These are phyloP conservation scores for Muntiacus reevesi DNA, from an alignment of 2,113 vertebrate genomes.

Conservation along the genomic window DNA sequence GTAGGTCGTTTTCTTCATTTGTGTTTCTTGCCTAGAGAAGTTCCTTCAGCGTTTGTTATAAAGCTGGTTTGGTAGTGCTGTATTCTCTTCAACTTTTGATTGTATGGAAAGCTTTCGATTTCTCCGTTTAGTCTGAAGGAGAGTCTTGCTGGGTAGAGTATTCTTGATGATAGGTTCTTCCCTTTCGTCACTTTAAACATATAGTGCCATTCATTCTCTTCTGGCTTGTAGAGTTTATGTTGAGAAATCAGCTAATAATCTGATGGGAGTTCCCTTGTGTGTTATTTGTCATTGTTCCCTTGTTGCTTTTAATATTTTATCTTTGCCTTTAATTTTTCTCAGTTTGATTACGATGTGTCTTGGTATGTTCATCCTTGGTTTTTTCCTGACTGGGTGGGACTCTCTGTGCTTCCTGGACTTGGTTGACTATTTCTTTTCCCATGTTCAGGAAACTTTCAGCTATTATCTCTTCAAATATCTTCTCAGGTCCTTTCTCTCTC, in stretches of 20 bases:
- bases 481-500: background rate
- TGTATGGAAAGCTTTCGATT: background rate
- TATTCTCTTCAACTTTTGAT: background rate
- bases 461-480: background rate
- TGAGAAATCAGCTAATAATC: background rate
- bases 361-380: background rate
- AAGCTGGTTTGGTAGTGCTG: background rate
- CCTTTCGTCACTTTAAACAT: background rate
- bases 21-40: background rate
- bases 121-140: background rate
- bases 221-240: background rate
- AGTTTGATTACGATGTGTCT: background rate
- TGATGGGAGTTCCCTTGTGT: background rate
- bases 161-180: background rate
- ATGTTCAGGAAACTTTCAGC: background rate
- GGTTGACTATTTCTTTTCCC: background rate
- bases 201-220: background rate
- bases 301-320: background rate
- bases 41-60: background rate
- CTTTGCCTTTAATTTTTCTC: background rate
- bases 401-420: background rate
- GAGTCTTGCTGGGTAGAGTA: background rate
- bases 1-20: background rate
- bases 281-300: background rate
- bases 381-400: background rate